These are phyloP conservation scores for Oreochromis spilurus DNA, from an alignment of 2,113 vertebrate species.

Conservation along the genomic window DNA sequence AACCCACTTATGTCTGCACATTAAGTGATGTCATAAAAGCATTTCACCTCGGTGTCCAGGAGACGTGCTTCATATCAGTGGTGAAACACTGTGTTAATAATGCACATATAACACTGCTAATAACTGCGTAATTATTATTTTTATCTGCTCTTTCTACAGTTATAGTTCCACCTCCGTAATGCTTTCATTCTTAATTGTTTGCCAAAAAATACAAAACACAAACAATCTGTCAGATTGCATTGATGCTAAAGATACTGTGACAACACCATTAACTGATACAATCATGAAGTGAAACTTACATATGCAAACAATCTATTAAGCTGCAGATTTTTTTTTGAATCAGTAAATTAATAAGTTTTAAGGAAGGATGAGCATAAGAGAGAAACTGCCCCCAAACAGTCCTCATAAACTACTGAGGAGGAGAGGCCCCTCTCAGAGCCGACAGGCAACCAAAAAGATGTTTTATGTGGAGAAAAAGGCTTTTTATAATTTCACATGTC, in stretches of 20 bases:
- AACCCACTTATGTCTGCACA: background rate
- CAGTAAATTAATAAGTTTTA: background rate
- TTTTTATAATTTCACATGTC: background rate
- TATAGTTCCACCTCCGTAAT: rapidly evolving
- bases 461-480: background rate
- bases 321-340: rapidly evolving
- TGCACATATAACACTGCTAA: background rate
- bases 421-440: background rate
- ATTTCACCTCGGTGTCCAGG: background rate
- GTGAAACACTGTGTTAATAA: background rate
- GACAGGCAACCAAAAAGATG: background rate
- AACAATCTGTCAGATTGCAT: rapidly evolving
- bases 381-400: background rate
- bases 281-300: background rate
- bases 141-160: rapidly evolving
- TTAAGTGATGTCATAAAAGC: background rate
- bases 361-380: background rate
- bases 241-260: background rate
- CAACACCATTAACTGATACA: background rate
- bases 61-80: background rate
- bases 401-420: background rate
- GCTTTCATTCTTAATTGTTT: background rate
- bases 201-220: background rate
- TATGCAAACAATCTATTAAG: background rate
- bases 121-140: background rate